Percentiles rank a stretch among this genome's conserved stretches.
phyloP scores from a whole-genome alignment of 2,888 invertebrate species.

The Plebejus melissa region DNA sequence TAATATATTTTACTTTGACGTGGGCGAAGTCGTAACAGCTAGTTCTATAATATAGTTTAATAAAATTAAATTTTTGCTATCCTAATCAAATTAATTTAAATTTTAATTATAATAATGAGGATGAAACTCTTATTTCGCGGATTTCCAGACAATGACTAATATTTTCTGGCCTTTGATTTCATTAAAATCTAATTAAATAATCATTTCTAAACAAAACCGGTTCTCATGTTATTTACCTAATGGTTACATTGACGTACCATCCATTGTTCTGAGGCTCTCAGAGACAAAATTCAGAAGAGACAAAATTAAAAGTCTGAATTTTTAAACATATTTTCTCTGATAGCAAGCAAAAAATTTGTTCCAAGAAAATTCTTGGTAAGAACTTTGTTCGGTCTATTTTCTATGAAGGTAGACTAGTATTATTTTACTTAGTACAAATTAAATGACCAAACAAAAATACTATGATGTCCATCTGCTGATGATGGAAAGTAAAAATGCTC shows the following conservation, averaged over 20 bases:
- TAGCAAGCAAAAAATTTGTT: background rate
- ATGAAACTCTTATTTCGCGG: background rate
- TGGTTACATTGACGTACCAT: background rate
- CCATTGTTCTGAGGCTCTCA: conserved; percentile 19
- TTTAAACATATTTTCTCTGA: background rate
- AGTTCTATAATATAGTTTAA: too few species aligned
- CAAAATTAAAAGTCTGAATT: background rate
- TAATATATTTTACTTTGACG: too few species aligned
- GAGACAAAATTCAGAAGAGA: background rate
- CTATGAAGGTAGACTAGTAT: background rate
- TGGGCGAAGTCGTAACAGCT: too few species aligned
- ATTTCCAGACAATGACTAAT: background rate
- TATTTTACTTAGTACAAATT: background rate
- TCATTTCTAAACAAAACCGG: background rate
- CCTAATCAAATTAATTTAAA: too few species aligned
- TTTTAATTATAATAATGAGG: too few species aligned
- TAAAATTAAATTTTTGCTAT: too few species aligned
- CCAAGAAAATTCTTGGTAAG: background rate
- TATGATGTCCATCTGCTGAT: background rate
- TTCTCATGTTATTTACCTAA: conserved; percentile 7
- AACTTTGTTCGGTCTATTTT: background rate
- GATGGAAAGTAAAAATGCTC: background rate
- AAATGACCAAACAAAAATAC: background rate
- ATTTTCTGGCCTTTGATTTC: background rate
- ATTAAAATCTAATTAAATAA: conserved; percentile 9